Evolutionary conservation across 1,140 invertebrate genomes (phyloP), one percentile per base, ranked within the genome.

Genomic region (Pararge aegeria): DNA sequence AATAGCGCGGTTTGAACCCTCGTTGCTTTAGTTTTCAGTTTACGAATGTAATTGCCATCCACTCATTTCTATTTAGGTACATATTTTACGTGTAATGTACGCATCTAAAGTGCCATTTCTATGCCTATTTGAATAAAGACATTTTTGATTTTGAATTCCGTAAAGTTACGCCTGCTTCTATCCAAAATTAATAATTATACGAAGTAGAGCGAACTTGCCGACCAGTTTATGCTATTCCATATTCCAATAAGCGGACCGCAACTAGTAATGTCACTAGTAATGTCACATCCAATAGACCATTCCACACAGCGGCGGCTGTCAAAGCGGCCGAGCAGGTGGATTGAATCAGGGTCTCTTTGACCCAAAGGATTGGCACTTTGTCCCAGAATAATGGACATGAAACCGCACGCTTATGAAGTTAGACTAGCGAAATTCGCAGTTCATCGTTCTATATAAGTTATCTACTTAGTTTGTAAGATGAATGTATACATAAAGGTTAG

Each of bases 341-440:
- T 59, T 46, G 38, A 59, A 59, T 59, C 57, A 59, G 38, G 50
- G n/a, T 53, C 57, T 46, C 57, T 59, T 59, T 59, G 57, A 59
- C 57, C 57, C 57, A 53, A 59, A 59, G 57, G 38, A 42, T 44
- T 46, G 49, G 38, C 40, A 46, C 57, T 59, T 59, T 44, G 57
- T 59, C 42, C 57, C 27, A 16, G 49, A 59, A 59, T 59, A 59
- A 59, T 59, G 57, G 57, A 59, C 24, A n/a, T 46, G 42, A 46
- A 46, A 46, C 42, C 42, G 19, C 42, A 46, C 42, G 42, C 42
- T 46, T 46, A 46, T 46, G 42, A 46, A 46, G 42, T 46, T 46
- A 46, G 9, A 46, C 42, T 46, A 10, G 9, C 42, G 10, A 46
- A 46, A 10, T 46, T 20, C 16, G 42, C 10, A 15, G 5, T n/a